A percentile compares a stretch with the other conserved stretches of the same genome.
phyloP scores from a whole-genome alignment of 1,140 invertebrate species.

The Drosophila neocordata region DNA sequence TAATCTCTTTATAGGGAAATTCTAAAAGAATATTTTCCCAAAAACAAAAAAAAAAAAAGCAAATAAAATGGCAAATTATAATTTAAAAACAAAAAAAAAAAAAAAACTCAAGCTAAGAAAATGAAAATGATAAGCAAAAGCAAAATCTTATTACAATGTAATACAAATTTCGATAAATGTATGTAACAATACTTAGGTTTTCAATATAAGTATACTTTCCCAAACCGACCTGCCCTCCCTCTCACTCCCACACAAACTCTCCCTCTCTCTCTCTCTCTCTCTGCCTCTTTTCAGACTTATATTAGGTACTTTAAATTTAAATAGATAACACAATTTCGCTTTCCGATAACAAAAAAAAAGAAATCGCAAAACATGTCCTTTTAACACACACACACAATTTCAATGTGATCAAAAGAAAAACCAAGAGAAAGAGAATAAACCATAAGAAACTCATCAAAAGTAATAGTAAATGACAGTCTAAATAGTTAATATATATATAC shows the following conservation, averaged over 20 bases:
- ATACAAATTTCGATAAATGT: slow-evolving; percentile 36
- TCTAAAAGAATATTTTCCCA: slow-evolving; percentile 3
- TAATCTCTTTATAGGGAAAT: neutral
- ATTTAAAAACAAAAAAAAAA: neutral
- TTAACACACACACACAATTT: slow-evolving; percentile 20
- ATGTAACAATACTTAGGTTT: slow-evolving; percentile 54
- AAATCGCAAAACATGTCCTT: no score
- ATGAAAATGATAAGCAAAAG: neutral
- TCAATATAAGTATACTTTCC: slow-evolving; percentile 38
- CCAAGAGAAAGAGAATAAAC: slow-evolving; percentile 21
- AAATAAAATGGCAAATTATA: neutral
- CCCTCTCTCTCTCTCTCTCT: neutral
- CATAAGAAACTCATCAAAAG: slow-evolving; percentile 51
- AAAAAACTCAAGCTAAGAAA: no score
- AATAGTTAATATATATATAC: slow-evolving; percentile 30
- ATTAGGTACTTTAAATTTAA: slow-evolving; percentile 47
- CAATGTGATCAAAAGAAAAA: slow-evolving; percentile 32
- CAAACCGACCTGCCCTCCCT: neutral
- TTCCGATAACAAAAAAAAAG: neutral
- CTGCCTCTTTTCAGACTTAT: slow-evolving; percentile 30
- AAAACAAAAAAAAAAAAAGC: neutral
- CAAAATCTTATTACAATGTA: slow-evolving; percentile 66
- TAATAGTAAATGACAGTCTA: slow-evolving; percentile 57
- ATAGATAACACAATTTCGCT: slow-evolving; percentile 12
- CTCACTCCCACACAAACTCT: neutral